Evolutionary conservation across 1,140 invertebrate species (phyloP).

Genomic region (Drosophila obscura): DNA sequence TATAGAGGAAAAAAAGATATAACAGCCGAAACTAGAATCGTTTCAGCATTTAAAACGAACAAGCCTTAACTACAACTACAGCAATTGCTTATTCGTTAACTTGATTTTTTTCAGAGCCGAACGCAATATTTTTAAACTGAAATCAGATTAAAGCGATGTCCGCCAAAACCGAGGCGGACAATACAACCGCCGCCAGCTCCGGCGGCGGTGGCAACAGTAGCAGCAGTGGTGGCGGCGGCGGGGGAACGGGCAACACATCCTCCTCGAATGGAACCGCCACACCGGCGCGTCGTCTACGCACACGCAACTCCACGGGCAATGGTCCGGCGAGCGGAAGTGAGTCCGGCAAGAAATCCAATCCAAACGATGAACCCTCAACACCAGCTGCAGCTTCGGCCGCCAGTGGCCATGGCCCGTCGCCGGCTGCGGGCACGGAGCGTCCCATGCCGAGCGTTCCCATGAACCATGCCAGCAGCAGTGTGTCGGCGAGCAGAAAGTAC

Average conservation of each 20-base stretch:
- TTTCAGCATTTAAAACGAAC: too few relatives aligned
- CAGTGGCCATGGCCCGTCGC: not conserved
- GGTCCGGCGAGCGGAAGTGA: conserved; percentile 71
- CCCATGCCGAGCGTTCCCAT: conserved; percentile 72
- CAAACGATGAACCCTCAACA: conserved; percentile 31
- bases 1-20: not conserved
- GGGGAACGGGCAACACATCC: conserved; percentile 6
- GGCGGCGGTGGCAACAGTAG: conserved; percentile 20
- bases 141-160: conserved; percentile 56
- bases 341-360: conserved; percentile 63
- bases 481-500: conserved; percentile 75
- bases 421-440: conserved; percentile 49
- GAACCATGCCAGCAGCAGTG: conserved; percentile 75
- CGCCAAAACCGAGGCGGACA: conserved; percentile 70
- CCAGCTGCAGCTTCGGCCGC: conserved; percentile 8
- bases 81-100: conserved; percentile 1
- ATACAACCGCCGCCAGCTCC: conserved; percentile 37
- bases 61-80: not conserved
- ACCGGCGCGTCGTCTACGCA: conserved; percentile 75
- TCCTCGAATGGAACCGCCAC: conserved; percentile 63
- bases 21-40: not conserved
- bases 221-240: conserved; percentile 19
- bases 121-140: conserved; percentile 45
- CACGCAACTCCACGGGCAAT: conserved; percentile 73
- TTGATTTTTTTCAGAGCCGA: conserved; percentile 43